phyloP scores from a whole-genome alignment of 2,113 vertebrate genomes.

The Sylvietta virens region DNA sequence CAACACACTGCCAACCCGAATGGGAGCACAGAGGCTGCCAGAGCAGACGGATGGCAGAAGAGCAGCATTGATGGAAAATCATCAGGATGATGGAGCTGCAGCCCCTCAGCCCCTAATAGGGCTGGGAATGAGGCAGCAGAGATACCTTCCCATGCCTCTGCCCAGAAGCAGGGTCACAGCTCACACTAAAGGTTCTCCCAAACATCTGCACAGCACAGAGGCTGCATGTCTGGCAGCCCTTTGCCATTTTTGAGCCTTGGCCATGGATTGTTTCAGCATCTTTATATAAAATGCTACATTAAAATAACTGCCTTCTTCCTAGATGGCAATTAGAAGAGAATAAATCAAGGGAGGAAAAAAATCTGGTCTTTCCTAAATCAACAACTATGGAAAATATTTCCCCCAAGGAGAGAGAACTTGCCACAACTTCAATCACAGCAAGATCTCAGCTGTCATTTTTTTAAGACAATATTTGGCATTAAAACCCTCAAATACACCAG shows the following conservation, averaged over 20 bases:
- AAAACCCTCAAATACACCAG: neutral
- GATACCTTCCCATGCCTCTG: neutral
- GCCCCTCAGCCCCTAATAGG: rapidly evolving
- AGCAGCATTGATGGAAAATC: neutral
- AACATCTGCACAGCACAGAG: neutral
- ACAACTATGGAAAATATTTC: neutral
- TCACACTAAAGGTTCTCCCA: neutral
- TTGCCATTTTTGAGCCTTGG: neutral
- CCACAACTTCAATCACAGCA: neutral
- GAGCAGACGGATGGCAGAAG: neutral
- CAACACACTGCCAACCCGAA: rapidly evolving
- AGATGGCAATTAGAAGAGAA: neutral
- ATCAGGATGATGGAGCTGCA: neutral
- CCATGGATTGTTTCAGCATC: neutral
- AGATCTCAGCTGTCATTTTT: neutral
- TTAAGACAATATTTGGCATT: neutral
- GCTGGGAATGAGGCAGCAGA: rapidly evolving
- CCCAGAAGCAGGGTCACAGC: rapidly evolving
- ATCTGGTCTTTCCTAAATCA: slow-evolving; percentile 9
- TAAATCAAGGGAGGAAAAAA: neutral
- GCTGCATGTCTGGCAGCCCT: neutral
- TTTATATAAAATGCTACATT: neutral
- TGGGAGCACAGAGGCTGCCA: neutral
- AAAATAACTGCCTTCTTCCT: neutral
- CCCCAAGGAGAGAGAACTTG: neutral